phyloP scores from a whole-genome alignment of 2,888 invertebrate genomes.

The Nomada fucata region DNA sequence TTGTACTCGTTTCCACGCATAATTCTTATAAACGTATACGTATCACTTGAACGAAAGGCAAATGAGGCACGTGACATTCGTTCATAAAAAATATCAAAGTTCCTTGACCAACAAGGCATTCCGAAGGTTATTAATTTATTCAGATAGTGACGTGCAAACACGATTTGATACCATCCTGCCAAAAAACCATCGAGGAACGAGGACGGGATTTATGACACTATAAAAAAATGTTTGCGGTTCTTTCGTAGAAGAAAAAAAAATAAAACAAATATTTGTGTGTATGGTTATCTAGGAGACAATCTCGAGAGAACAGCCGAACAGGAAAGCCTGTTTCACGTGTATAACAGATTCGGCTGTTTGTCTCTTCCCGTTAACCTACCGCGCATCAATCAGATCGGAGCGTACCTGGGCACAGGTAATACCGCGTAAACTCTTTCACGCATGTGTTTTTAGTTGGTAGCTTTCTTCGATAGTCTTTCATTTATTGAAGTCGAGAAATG shows the following conservation, averaged over 20 bases:
- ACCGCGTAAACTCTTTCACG: conserved; percentile 20
- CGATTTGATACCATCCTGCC: conserved; percentile 17
- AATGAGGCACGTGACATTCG: not conserved
- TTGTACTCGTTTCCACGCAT: too few species aligned
- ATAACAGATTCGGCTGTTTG: conserved; percentile 63
- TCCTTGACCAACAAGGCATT: not conserved
- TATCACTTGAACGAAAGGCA: not conserved
- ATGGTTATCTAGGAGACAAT: conserved; percentile 48
- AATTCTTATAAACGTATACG: too few species aligned
- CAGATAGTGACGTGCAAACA: conserved; percentile 18
- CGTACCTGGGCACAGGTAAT: conserved; percentile 1
- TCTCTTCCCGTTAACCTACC: conserved; percentile 67
- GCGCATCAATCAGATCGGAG: conserved; percentile 33
- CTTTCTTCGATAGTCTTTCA: not conserved
- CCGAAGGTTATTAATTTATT: conserved; percentile 29
- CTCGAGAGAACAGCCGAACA: conserved; percentile 26
- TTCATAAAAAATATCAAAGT: not conserved
- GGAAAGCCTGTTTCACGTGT: conserved; percentile 55
- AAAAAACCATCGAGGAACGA: conserved; percentile 30
- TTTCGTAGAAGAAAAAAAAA: conserved; percentile 43
- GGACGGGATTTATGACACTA: conserved; percentile 53
- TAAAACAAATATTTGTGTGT: not conserved
- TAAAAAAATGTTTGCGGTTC: conserved; percentile 63
- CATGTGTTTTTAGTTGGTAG: not conserved
- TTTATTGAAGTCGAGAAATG: not conserved